Evolutionary conservation across 2,888 invertebrate species (phyloP), one percentile per base, ranked within the genome.

Genomic region (Nymphalis c-album): DNA sequence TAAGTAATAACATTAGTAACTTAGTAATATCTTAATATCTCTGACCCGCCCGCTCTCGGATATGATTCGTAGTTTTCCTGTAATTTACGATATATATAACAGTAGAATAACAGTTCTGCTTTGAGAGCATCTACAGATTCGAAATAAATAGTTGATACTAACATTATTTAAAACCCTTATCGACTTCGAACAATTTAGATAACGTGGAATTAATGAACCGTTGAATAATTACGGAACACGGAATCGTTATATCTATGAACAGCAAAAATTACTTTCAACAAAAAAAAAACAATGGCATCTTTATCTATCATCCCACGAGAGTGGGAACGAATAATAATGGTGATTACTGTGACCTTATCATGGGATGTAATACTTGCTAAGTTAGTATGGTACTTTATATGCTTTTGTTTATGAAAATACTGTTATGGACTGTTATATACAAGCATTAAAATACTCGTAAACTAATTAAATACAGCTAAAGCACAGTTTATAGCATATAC

Each of bases 211-310:
- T 4, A 40, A n/a, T 40, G 50, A 64, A 70, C 68, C 57, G 70
- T 70, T 68, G 45, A 57, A 45, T 35, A 63, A 62, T 71, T 65
- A 64, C 68, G 67, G 71, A 65, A 71, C 63, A 65, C 63, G 67
- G 67, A 71, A 64, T 70, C 68, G 22, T 51, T 72, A 67, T 51
- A 31, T 50, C 48, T 53, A 60, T 59, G 63, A 67, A 67, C 67
- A 48, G 68, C 50, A 60, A 70, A 65, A 70, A 68, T 65, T 51
- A 48, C 65, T 65, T 51, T 53, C 58, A 63, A 64, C 16, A 47
- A 68, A 73, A 40, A 35, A 73, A 73, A 74, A 77, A 77, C 78
- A 76, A 79, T 77, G 60, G 69, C 73, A 58, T 68, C 69, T 63
- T 67, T 74, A 69, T 68, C 53, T 55, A 48, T 59, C 60, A 62